phyloP scores from a whole-genome alignment of 2,888 invertebrate species.

The Philereme transversata region DNA sequence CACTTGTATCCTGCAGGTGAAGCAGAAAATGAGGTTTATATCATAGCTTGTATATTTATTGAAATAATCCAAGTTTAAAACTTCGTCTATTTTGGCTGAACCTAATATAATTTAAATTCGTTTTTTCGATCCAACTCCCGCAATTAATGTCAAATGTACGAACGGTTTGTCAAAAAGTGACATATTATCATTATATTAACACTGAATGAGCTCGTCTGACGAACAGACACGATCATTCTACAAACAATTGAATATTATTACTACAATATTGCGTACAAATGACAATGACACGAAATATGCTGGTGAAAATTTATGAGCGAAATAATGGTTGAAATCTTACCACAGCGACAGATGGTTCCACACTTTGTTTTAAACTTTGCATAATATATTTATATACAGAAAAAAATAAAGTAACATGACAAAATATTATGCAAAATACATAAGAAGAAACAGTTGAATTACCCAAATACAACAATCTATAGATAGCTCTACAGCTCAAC shows the following conservation, averaged over 20 bases:
- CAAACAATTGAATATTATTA: slow-evolving; percentile 32
- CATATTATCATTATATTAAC: slow-evolving; percentile 15
- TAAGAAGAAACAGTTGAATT: too few relatives aligned
- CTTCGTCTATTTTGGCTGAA: slow-evolving; percentile 2
- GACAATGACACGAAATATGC: slow-evolving; percentile 40
- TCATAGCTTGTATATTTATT: slow-evolving; percentile 20
- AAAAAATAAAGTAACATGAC: too few relatives aligned
- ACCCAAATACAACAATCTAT: too few relatives aligned
- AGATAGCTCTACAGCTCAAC: too few relatives aligned
- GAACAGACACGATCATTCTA: slow-evolving; percentile 24
- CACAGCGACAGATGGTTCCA: slow-evolving; percentile 22
- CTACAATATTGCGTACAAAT: slow-evolving; percentile 38
- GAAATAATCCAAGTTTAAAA: slow-evolving; percentile 21
- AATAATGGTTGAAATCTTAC: slow-evolving; percentile 14
- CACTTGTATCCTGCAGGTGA: slow-evolving; percentile 39
- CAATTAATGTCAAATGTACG: neutral
- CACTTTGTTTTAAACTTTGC: neutral
- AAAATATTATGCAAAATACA: too few relatives aligned
- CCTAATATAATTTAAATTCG: too few relatives aligned
- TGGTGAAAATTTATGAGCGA: slow-evolving; percentile 14
- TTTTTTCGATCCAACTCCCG: too few relatives aligned
- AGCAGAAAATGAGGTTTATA: slow-evolving; percentile 37
- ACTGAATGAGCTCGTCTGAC: slow-evolving; percentile 18
- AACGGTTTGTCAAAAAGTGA: slow-evolving; percentile 5
- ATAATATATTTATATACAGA: too few relatives aligned